Conservation (phyloP, 2,797 vertebrate species). For the Pipistrellus nathusii region DNA sequence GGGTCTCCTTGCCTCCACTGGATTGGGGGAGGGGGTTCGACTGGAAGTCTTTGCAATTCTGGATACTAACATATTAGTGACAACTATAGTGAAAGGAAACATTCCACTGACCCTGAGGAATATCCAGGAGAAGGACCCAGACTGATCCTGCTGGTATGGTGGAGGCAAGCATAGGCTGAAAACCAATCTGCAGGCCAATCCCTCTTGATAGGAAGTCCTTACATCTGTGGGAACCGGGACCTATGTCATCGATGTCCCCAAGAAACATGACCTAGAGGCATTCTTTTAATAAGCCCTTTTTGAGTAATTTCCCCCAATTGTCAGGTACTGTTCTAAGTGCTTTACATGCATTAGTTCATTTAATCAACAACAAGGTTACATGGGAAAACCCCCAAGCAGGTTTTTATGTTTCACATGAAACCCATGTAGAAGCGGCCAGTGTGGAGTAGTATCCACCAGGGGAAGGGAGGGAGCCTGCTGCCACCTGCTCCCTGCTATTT, state of each 20-base stretch:
- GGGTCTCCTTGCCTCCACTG: neutral
- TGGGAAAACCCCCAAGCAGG: conserved; percentile 17
- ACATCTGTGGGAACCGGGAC: neutral
- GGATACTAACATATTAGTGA: neutral
- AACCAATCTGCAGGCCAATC: neutral
- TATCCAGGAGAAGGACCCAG: neutral
- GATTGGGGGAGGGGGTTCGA: no score
- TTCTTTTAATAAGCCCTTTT: neutral
- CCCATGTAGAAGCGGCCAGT: neutral
- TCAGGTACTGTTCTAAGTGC: neutral
- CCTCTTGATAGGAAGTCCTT: neutral
- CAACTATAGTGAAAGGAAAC: neutral
- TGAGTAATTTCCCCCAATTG: neutral
- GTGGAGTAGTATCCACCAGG: neutral
- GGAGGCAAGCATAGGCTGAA: neutral
- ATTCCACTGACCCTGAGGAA: neutral
- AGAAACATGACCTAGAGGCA: neutral
- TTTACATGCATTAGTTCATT: conserved; percentile 40
- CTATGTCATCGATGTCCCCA: neutral
- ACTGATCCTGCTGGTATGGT: rapidly evolving
- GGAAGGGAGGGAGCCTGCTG: neutral
- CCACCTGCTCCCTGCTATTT: conserved; percentile 48
- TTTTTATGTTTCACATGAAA: neutral
- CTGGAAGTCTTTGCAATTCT: neutral
- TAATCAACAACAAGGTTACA: conserved; percentile 6